Base-by-base conservation (phyloP, 1,140 invertebrate genomes). In the Coptotermes formosanus region DNA sequence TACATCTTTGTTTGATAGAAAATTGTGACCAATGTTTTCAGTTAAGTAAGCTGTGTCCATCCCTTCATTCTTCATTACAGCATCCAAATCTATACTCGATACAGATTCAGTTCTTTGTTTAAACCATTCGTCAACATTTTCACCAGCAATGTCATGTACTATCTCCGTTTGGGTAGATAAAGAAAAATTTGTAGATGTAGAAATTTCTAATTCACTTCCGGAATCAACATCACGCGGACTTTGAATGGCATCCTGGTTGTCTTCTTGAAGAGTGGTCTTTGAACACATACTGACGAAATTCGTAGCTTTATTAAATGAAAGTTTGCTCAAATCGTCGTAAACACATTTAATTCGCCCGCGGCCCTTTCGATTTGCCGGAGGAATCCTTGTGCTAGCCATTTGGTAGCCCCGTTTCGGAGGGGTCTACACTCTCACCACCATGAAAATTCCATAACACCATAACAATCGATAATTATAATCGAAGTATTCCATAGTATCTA, bases 101-200 rank as follows among this genome's bases (percentile, higher is more conserved):
- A 90, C 90, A 12, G 89, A 88, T 19, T 90, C 90, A 11, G 89
- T 88, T 14, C 89, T 87, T n/a, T 88, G 88, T 86, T 90, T 90
- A 30, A 91, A 87, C 90, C 90, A 91, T 87, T 90, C 90, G 84
- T 91, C 90, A 82, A 91, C 90, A 75, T 89, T 89, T 3, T 88
- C 89, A 83, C 90, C 89, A 4, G 89, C 86, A 88, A 64, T n/a
- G 81, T 82, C 83, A 81, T 86, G 84, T 25, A 38, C 21, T 85
- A 87, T 55, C 81, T 87, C 86, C 16, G 85, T 48, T n/a, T 75
- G 75, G 30, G 86, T 44, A 82, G 55, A 19, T 30, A 83, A 52
- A 4, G 48, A 52, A 32, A 86, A 84, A 84, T 84, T 85, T 85
- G 85, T 59, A 52, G 45, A 86, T 32, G 75, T 23, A 6, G 85